Conservation (phyloP, 2,888 invertebrate genomes). For the Dasysyrphus albostriatus region DNA sequence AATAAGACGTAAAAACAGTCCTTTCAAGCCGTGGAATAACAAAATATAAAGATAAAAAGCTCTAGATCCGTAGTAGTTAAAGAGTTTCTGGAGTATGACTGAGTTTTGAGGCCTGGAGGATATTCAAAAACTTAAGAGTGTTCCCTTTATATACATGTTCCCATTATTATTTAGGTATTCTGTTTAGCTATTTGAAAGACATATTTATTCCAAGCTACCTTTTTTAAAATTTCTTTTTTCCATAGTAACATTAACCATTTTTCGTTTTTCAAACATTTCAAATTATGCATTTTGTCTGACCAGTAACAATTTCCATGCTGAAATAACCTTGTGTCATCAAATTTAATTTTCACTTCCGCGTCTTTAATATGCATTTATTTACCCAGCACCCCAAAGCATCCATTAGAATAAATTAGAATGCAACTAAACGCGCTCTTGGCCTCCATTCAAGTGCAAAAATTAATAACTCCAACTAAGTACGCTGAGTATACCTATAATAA, state of each 20-base stretch:
- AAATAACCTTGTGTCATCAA: conserved; percentile 2
- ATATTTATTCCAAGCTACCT: neutral
- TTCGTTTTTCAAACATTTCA: neutral
- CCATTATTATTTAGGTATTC: too few species aligned
- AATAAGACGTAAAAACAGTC: too few species aligned
- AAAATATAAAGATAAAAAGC: too few species aligned
- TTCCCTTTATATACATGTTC: too few species aligned
- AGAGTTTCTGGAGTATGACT: too few species aligned
- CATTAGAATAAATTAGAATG: neutral
- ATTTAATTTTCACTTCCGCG: neutral
- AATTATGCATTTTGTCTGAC: neutral
- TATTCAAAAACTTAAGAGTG: too few species aligned
- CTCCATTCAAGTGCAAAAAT: conserved; percentile 53
- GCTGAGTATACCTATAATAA: conserved; percentile 25
- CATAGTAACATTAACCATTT: neutral
- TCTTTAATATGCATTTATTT: neutral
- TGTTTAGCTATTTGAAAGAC: too few species aligned
- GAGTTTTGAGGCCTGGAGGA: too few species aligned
- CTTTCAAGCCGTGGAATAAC: too few species aligned
- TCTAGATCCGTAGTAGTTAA: too few species aligned
- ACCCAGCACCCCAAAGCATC: neutral
- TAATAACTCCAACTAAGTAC: conserved; percentile 39
- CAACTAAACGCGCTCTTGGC: conserved; percentile 6
- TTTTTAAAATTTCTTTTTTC: neutral
- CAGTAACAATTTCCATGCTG: neutral